Evolutionary conservation across 2,113 vertebrate genomes (phyloP), one percentile per base, ranked within the genome.

Genomic region (Syrmaticus mikado): DNA sequence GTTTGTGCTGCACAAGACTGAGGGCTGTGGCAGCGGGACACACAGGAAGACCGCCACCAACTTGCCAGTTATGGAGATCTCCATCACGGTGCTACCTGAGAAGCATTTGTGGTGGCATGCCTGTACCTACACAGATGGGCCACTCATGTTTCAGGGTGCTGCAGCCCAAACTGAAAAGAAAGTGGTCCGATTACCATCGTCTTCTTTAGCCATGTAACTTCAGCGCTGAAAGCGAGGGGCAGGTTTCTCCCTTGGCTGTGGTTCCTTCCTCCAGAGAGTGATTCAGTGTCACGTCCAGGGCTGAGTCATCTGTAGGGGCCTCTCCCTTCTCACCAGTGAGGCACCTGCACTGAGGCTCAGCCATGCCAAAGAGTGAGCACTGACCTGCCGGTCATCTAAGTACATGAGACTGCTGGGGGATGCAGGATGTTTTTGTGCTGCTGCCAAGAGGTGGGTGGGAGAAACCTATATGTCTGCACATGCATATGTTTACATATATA

Each of bases 191-290:
- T 34, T 30, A 4, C 76, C 67, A 5, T 32, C 2, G 0, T 20
- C 13, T 21, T 4, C 40, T 55, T 22, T 0, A 24, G 10, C 45
- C 0, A 6, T 1, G 55, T 8, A 10, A 16, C 1, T 40, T 40
- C 0, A 40, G 58, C 52, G 34, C 55, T 41, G 45, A 22, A 36
- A 80, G 85, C 2, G 41, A 58, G 71, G 50, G 24, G 36, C 85
- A 82, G 87, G 32, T 81, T 48, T 79, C 75, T 82, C 18, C 50
- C 46, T 90, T 40, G 0, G 0, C 89, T n/a, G 50, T 40, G 72
- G 61, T 91, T 92, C 64, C 87, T 66, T 92, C 64, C 91, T 66
- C 52, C 82, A 83, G 60, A 71, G 76, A 55, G 60, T 92, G 94
- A 87, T 57, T 91, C 85, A 92, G 79, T 73, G 89, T 76, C 89